These are phyloP conservation scores for Drosophila bifasciata DNA, from an alignment of 1,140 invertebrate species.

Conservation along the genomic window DNA sequence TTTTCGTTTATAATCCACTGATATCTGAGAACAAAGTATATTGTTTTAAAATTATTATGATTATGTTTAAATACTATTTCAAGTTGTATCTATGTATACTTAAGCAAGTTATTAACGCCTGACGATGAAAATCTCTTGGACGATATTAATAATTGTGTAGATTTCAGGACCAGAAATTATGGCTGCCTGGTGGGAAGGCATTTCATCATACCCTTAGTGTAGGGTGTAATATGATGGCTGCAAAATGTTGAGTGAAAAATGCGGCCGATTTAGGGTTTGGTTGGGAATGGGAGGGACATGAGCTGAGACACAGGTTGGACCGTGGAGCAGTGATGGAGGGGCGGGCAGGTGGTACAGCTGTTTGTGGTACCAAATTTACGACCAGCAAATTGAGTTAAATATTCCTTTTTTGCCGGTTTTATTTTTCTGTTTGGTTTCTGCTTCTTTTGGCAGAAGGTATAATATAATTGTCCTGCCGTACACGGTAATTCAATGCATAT, in stretches of 20 bases:
- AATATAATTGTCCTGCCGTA: constrained; percentile 71
- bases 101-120: too few relatives aligned
- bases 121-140: too few relatives aligned
- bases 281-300: neutral
- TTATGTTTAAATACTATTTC: too few relatives aligned
- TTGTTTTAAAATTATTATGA: too few relatives aligned
- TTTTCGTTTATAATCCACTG: too few relatives aligned
- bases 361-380: constrained; percentile 75
- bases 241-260: constrained; percentile 73
- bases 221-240: neutral
- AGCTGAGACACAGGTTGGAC: neutral
- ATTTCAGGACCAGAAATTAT: too few relatives aligned
- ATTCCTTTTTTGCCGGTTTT: constrained; percentile 30
- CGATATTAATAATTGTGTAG: too few relatives aligned
- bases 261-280: constrained; percentile 65
- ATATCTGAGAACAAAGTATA: too few relatives aligned
- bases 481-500: constrained; percentile 80
- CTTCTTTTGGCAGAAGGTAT: constrained; percentile 46
- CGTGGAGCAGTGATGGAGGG: neutral
- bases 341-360: constrained; percentile 13
- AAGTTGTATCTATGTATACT: too few relatives aligned
- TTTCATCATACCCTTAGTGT: too few relatives aligned
- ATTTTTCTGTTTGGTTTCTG: constrained; percentile 11
- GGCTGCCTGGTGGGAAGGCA: too few relatives aligned
- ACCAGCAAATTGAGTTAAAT: constrained; percentile 77